These are phyloP conservation scores for Poecilobothrus nobilitatus DNA, from an alignment of 2,888 invertebrate genomes.

Conservation along the genomic window DNA sequence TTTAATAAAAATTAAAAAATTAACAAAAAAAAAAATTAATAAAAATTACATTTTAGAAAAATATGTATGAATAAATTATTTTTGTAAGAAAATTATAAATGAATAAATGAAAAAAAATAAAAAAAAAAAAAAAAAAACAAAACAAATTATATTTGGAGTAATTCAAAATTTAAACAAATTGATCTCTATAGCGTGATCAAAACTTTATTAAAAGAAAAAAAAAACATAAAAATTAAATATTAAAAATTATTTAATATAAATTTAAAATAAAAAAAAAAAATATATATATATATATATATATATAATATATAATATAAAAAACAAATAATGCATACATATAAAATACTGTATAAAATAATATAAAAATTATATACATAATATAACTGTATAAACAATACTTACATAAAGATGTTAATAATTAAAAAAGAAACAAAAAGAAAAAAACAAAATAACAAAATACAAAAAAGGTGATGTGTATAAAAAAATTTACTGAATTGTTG, in stretches of 20 bases:
- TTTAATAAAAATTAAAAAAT: conserved; percentile 20
- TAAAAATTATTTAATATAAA: background rate
- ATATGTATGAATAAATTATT: background rate
- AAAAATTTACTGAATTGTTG: conserved; percentile 23
- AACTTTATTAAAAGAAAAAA: background rate
- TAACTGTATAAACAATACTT: too few relatives aligned
- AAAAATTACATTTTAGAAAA: conserved; percentile 15
- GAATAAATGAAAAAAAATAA: conserved; percentile 14
- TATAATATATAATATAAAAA: too few relatives aligned
- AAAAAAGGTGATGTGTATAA: background rate
- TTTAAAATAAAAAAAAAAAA: background rate
- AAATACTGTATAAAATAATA: too few relatives aligned
- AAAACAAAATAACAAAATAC: background rate
- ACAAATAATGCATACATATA: too few relatives aligned
- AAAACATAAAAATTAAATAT: too few relatives aligned
- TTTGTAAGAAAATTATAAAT: conserved; percentile 17
- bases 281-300: background rate
- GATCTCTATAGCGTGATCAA: conserved; percentile 1
- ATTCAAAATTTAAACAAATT: conserved; percentile 22
- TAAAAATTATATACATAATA: too few relatives aligned
- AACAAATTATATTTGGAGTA: conserved; percentile 25
- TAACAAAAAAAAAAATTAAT: conserved; percentile 23
- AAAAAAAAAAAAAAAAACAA: conserved; percentile 17
- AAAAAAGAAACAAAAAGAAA: background rate
- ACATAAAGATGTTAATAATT: too few relatives aligned